Base-by-base conservation (phyloP, 2,797 vertebrate genomes). In the Pseudocheirus occidentalis region DNA sequence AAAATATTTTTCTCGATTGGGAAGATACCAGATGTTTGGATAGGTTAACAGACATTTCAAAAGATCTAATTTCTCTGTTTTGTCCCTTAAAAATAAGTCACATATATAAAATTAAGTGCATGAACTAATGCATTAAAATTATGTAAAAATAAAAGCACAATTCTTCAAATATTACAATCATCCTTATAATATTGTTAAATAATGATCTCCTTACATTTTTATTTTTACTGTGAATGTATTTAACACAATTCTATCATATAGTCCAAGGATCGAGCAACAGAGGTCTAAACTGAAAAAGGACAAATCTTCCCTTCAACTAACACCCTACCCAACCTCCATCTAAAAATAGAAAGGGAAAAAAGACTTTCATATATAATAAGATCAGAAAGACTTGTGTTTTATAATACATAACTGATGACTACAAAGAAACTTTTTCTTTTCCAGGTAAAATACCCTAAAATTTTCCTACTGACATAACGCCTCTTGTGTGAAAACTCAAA, bases 51-150 rank as follows among this genome's bases (percentile, higher is more conserved):
- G 2, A 27, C 90, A 54, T 95, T 97, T 96, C 93, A 96, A 97
- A 97, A 95, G 94, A 95, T 90, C 93, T 95, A 96, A 96, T 94
- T 95, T 95, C 91, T 90, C 50, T 96, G 58, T 91, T 96, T 98
- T 98, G 90, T 95, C 97, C 94, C 93, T 95, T 95, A 96, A 96
- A 95, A 97, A 95, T 53, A 97, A 97, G 97, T 56, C 73, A 96
- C 96, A 97, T 97, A 94, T 94, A 50, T 9, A 97, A 96, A 93
- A 34, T 95, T 96, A 97, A 93, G 0, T 95, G 4, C 0, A 12
- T 16, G 34, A 56, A 87, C 46, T 14, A 55, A 90, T 95, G 81
- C 18, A 95, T 27, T 5, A 95, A 93, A 96, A 96, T 94, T 87
- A 90, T 0, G 0, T 94, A 91, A 55, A 0, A 5, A 94, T 81